phyloP scores from a whole-genome alignment of 2,113 vertebrate species.

The Pseudorhombus dupliciocellatus region DNA sequence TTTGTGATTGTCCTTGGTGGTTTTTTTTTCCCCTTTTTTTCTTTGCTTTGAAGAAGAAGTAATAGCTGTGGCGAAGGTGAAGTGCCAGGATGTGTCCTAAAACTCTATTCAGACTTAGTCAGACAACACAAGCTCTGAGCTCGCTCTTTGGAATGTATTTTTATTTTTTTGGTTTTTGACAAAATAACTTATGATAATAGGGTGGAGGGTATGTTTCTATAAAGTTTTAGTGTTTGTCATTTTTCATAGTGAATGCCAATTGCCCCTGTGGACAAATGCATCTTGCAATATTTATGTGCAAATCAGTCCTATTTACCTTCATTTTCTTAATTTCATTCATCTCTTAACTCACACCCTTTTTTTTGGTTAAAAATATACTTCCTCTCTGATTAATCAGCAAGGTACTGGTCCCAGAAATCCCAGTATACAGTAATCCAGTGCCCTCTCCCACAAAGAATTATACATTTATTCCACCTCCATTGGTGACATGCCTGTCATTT shows the following conservation, averaged over 20 bases:
- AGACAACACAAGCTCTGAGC: not conserved
- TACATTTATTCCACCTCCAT: not conserved
- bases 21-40: not conserved
- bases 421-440: not conserved
- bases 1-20: slow-evolving; percentile 15
- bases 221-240: not conserved
- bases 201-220: too few species aligned
- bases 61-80: not conserved
- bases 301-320: not conserved
- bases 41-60: not conserved
- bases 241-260: too few species aligned
- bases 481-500: slow-evolving; percentile 13
- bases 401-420: not conserved
- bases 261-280: not conserved
- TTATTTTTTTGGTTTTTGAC: not conserved
- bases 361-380: not conserved
- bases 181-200: not conserved
- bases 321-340: not conserved
- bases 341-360: not conserved
- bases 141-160: not conserved
- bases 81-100: not conserved
- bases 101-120: not conserved
- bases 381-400: not conserved
- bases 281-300: not conserved
- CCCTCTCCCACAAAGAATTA: not conserved